Percentiles rank a stretch among this genome's conserved stretches.
Evolutionary conservation across 2,113 vertebrate species (phyloP).

Genomic region (Natator depressus): DNA sequence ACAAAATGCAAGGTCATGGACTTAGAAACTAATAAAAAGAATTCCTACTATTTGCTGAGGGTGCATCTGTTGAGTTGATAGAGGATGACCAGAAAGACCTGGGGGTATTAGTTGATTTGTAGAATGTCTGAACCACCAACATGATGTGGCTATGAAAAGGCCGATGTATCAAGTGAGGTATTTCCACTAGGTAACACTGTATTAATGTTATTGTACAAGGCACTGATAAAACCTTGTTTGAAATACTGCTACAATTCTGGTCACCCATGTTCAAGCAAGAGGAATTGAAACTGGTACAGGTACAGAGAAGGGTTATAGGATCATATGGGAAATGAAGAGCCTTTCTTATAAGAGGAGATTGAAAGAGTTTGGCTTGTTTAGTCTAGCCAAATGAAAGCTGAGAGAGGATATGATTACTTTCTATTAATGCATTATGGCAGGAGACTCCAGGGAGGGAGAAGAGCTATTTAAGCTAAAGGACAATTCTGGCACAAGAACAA

Average conservation of each 20-base stretch:
- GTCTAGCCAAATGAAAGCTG: background rate
- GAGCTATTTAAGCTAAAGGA: background rate
- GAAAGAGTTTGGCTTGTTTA: background rate
- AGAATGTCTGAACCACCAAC: background rate
- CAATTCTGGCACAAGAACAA: background rate
- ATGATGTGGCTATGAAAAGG: background rate
- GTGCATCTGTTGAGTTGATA: background rate
- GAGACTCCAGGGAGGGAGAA: background rate
- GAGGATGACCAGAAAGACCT: background rate
- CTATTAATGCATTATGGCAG: background rate
- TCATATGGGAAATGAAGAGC: background rate
- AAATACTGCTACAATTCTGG: background rate
- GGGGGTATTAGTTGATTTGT: background rate
- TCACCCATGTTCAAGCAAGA: background rate
- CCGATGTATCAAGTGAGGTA: background rate
- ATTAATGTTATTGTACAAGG: background rate
- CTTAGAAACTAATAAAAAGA: background rate
- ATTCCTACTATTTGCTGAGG: background rate
- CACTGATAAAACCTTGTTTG: background rate
- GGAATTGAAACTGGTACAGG: background rate
- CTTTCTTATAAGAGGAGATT: background rate
- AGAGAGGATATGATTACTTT: background rate
- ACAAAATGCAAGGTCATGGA: conserved; percentile 15
- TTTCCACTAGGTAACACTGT: background rate
- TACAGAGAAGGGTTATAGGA: background rate